Conservation (phyloP, 1,140 invertebrate species). For the Rhyzopertha dominica region DNA sequence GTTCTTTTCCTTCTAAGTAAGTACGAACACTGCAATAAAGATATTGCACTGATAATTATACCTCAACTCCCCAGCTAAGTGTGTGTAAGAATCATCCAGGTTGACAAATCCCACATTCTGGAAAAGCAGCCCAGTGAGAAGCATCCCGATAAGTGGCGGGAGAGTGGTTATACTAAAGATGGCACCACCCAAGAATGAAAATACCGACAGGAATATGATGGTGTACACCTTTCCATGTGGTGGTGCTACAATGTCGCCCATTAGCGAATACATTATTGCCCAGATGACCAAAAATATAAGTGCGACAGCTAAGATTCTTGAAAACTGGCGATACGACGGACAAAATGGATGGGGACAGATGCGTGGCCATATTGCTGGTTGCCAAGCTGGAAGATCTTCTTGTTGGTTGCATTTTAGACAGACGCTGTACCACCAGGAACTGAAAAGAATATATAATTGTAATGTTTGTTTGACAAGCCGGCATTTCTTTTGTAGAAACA, state of each 20-base stretch:
- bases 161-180: slow-evolving; percentile 69
- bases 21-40: no score
- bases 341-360: slow-evolving; percentile 76
- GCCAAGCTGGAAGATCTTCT: slow-evolving; percentile 67
- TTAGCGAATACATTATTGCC: slow-evolving; percentile 66
- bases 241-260: slow-evolving; percentile 67
- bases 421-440: slow-evolving; percentile 69
- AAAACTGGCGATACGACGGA: slow-evolving; percentile 72
- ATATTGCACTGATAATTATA: no score
- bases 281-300: no score
- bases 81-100: slow-evolving; percentile 58
- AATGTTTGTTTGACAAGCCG: slow-evolving; percentile 1
- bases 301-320: slow-evolving; percentile 61
- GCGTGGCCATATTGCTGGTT: slow-evolving; percentile 67
- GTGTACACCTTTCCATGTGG: slow-evolving; percentile 75
- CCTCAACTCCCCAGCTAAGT: slow-evolving; percentile 63
- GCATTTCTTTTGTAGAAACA: no score
- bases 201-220: slow-evolving; percentile 67
- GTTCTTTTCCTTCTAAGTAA: no score
- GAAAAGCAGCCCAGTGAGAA: slow-evolving; percentile 72
- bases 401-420: slow-evolving; percentile 64
- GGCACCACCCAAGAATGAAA: slow-evolving; percentile 77
- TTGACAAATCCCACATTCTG: slow-evolving; percentile 69
- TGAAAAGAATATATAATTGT: slow-evolving; percentile 41
- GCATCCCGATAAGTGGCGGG: slow-evolving; percentile 83